phyloP scores from a whole-genome alignment of 2,797 vertebrate genomes.

The Pempheris klunzingeri region DNA sequence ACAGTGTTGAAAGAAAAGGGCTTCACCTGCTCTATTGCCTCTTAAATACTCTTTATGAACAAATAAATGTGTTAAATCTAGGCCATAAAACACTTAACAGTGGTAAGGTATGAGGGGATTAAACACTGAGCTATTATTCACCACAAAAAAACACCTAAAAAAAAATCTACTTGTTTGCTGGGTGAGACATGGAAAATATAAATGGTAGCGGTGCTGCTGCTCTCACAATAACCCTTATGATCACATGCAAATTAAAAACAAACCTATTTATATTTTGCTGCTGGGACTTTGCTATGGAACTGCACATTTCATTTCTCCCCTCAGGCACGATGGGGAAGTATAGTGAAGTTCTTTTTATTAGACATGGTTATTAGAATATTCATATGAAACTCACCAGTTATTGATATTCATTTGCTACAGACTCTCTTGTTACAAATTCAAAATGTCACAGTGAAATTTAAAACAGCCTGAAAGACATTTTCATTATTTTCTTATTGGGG shows the following conservation, averaged over 20 bases:
- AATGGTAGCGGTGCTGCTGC: slow-evolving; percentile 55
- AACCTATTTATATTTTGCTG: slow-evolving; percentile 79
- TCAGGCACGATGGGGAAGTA: slow-evolving; percentile 60
- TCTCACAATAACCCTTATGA: slow-evolving; percentile 78
- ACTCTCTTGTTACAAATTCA: slow-evolving; percentile 72
- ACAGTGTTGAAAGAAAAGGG: slow-evolving; percentile 10
- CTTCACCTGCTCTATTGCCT: slow-evolving; percentile 47
- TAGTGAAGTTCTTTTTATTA: slow-evolving; percentile 75
- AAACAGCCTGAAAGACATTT: slow-evolving; percentile 70
- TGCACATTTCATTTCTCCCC: slow-evolving; percentile 68
- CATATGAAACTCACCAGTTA: slow-evolving; percentile 70
- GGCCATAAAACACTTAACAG: slow-evolving; percentile 70
- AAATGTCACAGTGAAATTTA: slow-evolving; percentile 78
- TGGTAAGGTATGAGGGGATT: slow-evolving; percentile 33
- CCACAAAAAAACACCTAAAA: slow-evolving; percentile 63
- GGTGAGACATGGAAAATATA: slow-evolving; percentile 65
- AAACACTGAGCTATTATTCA: slow-evolving; percentile 67
- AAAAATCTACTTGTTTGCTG: slow-evolving; percentile 64
- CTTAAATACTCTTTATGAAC: slow-evolving; percentile 68
- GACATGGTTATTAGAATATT: slow-evolving; percentile 78
- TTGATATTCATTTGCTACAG: slow-evolving; percentile 76
- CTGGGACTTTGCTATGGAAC: slow-evolving; percentile 60
- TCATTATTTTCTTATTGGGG: slow-evolving; percentile 76
- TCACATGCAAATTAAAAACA: slow-evolving; percentile 84
- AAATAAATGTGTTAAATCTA: slow-evolving; percentile 66